Evolutionary conservation across 1,140 invertebrate species (phyloP).

Genomic region (Stratiolaelaps scimitus): DNA sequence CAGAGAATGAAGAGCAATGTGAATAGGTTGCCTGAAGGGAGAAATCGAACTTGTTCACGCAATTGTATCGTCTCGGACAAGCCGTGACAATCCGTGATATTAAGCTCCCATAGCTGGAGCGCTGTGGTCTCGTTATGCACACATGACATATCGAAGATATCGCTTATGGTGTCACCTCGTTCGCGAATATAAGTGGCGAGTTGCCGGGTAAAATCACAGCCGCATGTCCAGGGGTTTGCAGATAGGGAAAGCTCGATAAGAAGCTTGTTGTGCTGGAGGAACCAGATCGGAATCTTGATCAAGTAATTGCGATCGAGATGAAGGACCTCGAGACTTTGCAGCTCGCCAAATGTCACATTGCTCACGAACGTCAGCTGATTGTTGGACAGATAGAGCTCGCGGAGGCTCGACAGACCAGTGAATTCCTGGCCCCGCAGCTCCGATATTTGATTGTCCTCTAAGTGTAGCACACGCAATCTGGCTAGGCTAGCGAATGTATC

Average conservation of each 20-base stretch:
- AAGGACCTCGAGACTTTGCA: conserved; percentile 64
- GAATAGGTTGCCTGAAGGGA: conserved; percentile 31
- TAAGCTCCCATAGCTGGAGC: conserved; percentile 34
- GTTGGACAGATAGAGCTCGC: conserved; percentile 69
- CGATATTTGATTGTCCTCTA: conserved; percentile 70
- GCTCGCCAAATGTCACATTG: conserved; percentile 64
- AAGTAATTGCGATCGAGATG: conserved; percentile 68
- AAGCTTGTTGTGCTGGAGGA: conserved; percentile 39
- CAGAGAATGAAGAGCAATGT: conserved; percentile 34
- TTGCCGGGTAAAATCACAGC: conserved; percentile 40
- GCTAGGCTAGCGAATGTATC: conserved; percentile 70
- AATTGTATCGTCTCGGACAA: too few species aligned
- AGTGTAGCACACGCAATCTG: conserved; percentile 41
- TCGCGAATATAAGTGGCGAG: conserved; percentile 38
- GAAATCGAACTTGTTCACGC: too few species aligned
- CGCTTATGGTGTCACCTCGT: conserved; percentile 52
- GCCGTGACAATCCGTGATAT: too few species aligned
- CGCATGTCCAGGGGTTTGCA: conserved; percentile 41
- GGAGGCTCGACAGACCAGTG: conserved; percentile 52
- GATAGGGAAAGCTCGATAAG: conserved; percentile 38
- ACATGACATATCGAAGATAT: conserved; percentile 55
- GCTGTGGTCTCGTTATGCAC: conserved; percentile 32
- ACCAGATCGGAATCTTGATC: conserved; percentile 51
- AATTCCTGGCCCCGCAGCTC: conserved; percentile 67
- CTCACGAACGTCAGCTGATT: conserved; percentile 69